phyloP scores from a whole-genome alignment of 2,113 vertebrate genomes.

The Myodes glareolus region DNA sequence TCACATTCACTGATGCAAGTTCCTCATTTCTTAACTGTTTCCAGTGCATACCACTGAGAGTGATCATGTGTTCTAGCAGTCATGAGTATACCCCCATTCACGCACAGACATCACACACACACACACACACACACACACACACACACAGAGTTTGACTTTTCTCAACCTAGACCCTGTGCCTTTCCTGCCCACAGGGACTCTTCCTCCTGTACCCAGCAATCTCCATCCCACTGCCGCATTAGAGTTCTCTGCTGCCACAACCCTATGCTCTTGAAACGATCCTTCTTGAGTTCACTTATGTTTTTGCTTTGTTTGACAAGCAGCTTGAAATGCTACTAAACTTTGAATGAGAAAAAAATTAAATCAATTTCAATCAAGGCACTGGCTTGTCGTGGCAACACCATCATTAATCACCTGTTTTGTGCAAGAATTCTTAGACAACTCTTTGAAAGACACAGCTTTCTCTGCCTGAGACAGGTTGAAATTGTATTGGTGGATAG shows the following conservation, averaged over 20 bases:
- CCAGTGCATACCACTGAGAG: not conserved
- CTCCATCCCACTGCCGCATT: not conserved
- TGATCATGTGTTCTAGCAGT: not conserved
- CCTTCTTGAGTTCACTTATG: not conserved
- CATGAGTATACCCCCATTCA: not conserved
- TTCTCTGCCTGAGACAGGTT: not conserved
- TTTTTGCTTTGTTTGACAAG: constrained; percentile 35
- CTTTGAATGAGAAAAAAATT: constrained; percentile 47
- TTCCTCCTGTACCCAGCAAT: not conserved
- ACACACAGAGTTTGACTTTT: not conserved
- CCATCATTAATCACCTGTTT: constrained; percentile 50
- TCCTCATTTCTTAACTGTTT: constrained; percentile 57
- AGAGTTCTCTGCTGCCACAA: not conserved
- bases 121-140: not conserved
- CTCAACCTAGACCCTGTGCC: not conserved
- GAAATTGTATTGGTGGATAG: not conserved
- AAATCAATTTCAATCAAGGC: constrained; percentile 65
- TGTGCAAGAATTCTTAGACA: constrained; percentile 1
- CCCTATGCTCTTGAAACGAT: constrained; percentile 2
- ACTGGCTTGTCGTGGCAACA: not conserved
- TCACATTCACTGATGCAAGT: constrained; percentile 5
- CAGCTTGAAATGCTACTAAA: constrained; percentile 28
- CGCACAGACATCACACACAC: not conserved
- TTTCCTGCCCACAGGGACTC: not conserved
- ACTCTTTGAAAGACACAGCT: constrained; percentile 7